Evolutionary conservation across 2,888 invertebrate genomes (phyloP), one percentile per base, ranked within the genome.

Genomic region (Cataglyphis altisquamis): DNA sequence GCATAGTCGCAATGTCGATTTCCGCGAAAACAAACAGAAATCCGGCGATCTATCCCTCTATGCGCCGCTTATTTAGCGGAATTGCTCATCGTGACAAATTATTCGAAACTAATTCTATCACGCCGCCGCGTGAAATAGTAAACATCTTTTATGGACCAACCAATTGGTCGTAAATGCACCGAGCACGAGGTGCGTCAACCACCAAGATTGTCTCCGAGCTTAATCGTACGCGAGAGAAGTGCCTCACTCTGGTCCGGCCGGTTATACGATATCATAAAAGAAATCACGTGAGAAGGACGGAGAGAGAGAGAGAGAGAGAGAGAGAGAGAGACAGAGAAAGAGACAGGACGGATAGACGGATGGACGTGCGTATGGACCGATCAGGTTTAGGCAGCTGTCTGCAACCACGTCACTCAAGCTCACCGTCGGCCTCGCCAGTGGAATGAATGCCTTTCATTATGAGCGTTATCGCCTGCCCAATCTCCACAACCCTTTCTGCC

Each of bases 331-430:
- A 83, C 45, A 75, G 66, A 67, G 82, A 45, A 25, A 67, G 62
- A 84, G 84, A 90, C 86, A 84, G 80, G 80, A 86, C 66, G 85
- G 78, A 87, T 55, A 88, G 82, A 89, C 77, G 85, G 87, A 88
- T 77, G 89, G 86, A 92, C 89, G 90, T 90, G 90, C 91, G 91
- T 89, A 90, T 88, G 91, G 87, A 92, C 91, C 93, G 94, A 94
- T 94, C 94, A 94, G 94, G 94, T 94, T 93, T 93, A 91, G 93
- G 94, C 94, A 94, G 94, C 94, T 94, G 94, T 94, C 94, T 92
- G 92, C 94, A 93, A 92, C 92, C 92, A 93, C 94, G 94, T 94
- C 94, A 94, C 93, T 94, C 94, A 93, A 92, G 92, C 93, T 94
- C 93, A 93, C 90, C 90, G 92, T 93, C 93, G 94, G 93, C 87